These are phyloP conservation scores for Sesamia inferens DNA, from an alignment of 2,888 invertebrate species.

Conservation along the genomic window DNA sequence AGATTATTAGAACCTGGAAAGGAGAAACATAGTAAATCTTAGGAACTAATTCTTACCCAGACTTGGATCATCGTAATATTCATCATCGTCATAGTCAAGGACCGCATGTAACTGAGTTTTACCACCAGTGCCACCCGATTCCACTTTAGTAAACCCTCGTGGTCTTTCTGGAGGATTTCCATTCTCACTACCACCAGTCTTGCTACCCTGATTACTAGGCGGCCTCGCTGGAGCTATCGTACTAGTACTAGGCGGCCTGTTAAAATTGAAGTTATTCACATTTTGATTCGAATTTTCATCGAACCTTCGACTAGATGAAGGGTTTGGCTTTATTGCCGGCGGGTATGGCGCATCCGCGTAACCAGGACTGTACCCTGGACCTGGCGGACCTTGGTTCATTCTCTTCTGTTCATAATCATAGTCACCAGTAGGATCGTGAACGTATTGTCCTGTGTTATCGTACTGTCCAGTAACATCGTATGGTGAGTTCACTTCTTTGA, in stretches of 20 bases:
- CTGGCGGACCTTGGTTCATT: constrained; percentile 73
- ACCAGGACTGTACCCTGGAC: constrained; percentile 79
- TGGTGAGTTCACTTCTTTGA: constrained; percentile 80
- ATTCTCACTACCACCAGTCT: constrained; percentile 87
- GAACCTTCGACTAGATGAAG: constrained; percentile 85
- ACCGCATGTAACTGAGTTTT: constrained; percentile 93
- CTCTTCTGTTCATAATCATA: constrained; percentile 86
- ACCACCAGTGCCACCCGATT: constrained; percentile 87
- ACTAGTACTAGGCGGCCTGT: constrained; percentile 74
- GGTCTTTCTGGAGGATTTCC: constrained; percentile 88
- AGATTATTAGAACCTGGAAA: neutral
- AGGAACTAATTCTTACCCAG: constrained; percentile 74
- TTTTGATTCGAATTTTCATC: constrained; percentile 80
- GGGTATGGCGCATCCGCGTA: constrained; percentile 82
- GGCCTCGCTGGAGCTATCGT: constrained; percentile 72
- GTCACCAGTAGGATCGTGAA: constrained; percentile 86
- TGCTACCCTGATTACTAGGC: constrained; percentile 77
- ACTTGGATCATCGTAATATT: constrained; percentile 91
- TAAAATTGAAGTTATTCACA: constrained; percentile 81
- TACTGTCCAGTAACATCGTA: constrained; percentile 85
- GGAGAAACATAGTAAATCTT: neutral
- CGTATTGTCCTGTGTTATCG: constrained; percentile 84
- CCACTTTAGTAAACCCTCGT: constrained; percentile 92
- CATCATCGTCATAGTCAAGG: constrained; percentile 92
- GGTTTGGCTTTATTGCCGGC: constrained; percentile 76